These are phyloP conservation scores for Contarinia nasturtii DNA, from an alignment of 1,140 invertebrate species.

Conservation along the genomic window DNA sequence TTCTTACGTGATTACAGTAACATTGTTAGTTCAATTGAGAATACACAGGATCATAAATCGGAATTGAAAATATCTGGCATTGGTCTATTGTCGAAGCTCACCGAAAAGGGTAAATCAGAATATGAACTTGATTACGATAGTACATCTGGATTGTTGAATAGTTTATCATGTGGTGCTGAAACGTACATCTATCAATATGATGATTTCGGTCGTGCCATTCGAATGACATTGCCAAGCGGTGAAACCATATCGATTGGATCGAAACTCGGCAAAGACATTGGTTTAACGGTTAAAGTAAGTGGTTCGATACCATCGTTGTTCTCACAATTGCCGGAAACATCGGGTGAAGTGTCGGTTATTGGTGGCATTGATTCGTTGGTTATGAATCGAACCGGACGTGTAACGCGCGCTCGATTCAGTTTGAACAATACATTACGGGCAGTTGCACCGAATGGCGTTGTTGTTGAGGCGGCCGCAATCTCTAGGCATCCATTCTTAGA, in stretches of 20 bases:
- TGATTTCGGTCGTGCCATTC: constrained; percentile 59
- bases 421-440: constrained; percentile 58
- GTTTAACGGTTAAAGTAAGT: constrained; percentile 48
- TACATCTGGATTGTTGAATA: constrained; percentile 57
- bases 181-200: constrained; percentile 83
- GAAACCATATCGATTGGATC: constrained; percentile 64
- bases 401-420: constrained; percentile 50
- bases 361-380: constrained; percentile 34
- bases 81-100: constrained; percentile 63
- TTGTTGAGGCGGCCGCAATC: constrained; percentile 50
- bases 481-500: constrained; percentile 72
- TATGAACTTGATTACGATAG: constrained; percentile 73
- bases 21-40: constrained; percentile 80
- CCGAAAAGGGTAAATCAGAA: constrained; percentile 59
- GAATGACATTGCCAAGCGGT: constrained; percentile 74
- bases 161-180: constrained; percentile 60
- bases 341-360: constrained; percentile 31
- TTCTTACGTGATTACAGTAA: constrained; percentile 80
- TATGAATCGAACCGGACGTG: constrained; percentile 38
- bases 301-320: constrained; percentile 21
- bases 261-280: constrained; percentile 50
- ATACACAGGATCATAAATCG: constrained; percentile 80
- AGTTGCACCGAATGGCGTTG: constrained; percentile 45
- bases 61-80: constrained; percentile 74
- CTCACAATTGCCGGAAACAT: constrained; percentile 16